A percentile compares a stretch with the other conserved stretches of the same genome.
Evolutionary conservation across 2,797 vertebrate species (phyloP).

Genomic region (Lepidocolaptes lacrymiger): DNA sequence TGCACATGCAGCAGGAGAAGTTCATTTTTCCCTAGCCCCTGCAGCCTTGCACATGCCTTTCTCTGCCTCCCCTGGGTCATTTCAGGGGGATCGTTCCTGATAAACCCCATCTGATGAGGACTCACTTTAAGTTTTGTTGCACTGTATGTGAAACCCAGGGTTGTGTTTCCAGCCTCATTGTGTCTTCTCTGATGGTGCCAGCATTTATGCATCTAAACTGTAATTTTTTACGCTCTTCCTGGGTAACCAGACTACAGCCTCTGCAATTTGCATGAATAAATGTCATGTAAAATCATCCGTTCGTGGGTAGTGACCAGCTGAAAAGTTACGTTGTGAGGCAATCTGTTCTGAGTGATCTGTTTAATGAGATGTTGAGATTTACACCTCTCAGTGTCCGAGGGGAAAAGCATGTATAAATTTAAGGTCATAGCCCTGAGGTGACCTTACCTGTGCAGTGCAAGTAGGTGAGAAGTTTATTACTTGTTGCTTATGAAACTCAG

Average conservation of each 20-base stretch:
- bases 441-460: not conserved
- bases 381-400: not conserved
- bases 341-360: slow-evolving; percentile 42
- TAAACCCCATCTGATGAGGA: not conserved
- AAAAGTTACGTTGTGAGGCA: slow-evolving; percentile 45
- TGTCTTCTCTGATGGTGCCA: slow-evolving; percentile 18
- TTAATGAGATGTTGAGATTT: slow-evolving; percentile 58
- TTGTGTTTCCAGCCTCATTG: slow-evolving; percentile 32
- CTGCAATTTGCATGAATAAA: slow-evolving; percentile 68
- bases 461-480: not conserved
- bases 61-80: not conserved
- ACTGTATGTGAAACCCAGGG: not conserved
- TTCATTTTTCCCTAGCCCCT: slow-evolving; percentile 26
- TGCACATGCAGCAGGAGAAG: slow-evolving; percentile 47
- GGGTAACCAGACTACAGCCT: slow-evolving; percentile 46
- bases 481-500: not conserved
- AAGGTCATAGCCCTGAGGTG: not conserved
- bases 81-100: not conserved
- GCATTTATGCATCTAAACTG: slow-evolving; percentile 50
- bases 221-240: slow-evolving; percentile 48
- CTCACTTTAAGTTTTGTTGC: not conserved
- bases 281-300: slow-evolving; percentile 60
- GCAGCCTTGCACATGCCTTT: not conserved
- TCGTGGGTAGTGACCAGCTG: slow-evolving; percentile 31
- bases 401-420: not conserved